phyloP scores from a whole-genome alignment of 2,797 vertebrate genomes.

The Neomorphus geoffroyi region DNA sequence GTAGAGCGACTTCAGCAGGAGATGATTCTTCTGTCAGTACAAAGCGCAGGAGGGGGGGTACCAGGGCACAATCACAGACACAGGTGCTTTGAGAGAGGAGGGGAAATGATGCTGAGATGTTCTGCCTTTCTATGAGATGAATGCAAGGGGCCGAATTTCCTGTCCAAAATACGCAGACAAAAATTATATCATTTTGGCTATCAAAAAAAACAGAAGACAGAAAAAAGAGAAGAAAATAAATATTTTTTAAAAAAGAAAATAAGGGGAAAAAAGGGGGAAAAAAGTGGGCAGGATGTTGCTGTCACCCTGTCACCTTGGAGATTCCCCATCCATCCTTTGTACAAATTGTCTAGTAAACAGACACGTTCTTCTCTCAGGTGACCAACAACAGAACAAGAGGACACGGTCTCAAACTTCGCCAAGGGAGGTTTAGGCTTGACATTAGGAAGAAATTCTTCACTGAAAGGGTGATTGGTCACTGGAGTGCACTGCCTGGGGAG shows the following conservation, averaged over 20 bases:
- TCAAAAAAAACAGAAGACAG: too few species aligned
- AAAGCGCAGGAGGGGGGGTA: not conserved
- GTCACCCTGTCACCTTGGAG: not conserved
- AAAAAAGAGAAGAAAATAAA: too few species aligned
- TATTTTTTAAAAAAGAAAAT: too few species aligned
- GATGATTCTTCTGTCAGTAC: not conserved
- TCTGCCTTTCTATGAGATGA: not conserved
- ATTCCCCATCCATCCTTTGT: not conserved
- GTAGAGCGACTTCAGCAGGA: not conserved
- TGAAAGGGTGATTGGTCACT: too few species aligned
- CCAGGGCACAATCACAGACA: not conserved
- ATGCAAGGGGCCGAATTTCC: not conserved
- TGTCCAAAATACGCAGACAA: not conserved
- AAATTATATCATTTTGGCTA: not conserved
- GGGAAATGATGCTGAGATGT: not conserved
- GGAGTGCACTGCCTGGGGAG: too few species aligned
- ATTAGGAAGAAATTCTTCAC: too few species aligned
- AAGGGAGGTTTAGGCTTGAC: too few species aligned
- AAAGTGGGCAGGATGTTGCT: not conserved
- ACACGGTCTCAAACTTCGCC: too few species aligned
- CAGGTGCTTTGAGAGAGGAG: not conserved
- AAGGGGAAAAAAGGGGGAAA: not conserved
- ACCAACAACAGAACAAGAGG: too few species aligned
- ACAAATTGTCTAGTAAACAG: not conserved
- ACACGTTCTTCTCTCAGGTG: too few species aligned